These are phyloP conservation scores for Dascyllus trimaculatus DNA, from an alignment of 2,113 vertebrate genomes.

Conservation along the genomic window DNA sequence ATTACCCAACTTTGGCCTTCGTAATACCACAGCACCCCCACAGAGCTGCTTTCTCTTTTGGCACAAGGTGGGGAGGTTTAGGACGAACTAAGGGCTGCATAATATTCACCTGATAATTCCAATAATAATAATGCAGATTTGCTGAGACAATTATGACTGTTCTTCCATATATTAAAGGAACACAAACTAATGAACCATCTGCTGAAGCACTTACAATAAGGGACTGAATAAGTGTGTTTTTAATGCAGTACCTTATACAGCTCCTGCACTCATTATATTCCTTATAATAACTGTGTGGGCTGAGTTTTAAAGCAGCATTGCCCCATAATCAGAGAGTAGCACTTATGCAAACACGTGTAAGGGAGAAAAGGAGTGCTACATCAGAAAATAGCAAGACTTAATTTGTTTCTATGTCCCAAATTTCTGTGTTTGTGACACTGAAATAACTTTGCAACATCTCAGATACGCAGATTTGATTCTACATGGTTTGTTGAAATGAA, in stretches of 20 bases:
- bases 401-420: background rate
- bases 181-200: background rate
- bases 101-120: constrained; percentile 37
- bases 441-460: background rate
- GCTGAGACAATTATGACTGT: background rate
- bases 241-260: background rate
- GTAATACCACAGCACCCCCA: constrained; percentile 10
- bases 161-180: background rate
- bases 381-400: background rate
- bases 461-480: background rate
- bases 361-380: constrained; percentile 4
- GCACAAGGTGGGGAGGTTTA: constrained; percentile 54
- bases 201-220: background rate
- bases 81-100: constrained; percentile 28
- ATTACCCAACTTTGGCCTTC: constrained; percentile 58
- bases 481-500: background rate
- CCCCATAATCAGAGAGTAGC: background rate
- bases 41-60: constrained; percentile 63
- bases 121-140: constrained; percentile 22
- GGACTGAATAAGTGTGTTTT: background rate
- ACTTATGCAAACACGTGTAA: constrained; percentile 3
- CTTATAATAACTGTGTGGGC: constrained; percentile 6
- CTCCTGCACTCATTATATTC: constrained; percentile 8
- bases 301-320: constrained; percentile 10
- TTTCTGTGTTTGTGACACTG: background rate